Percentiles rank a stretch among this genome's conserved stretches.
phyloP scores from a whole-genome alignment of 2,797 vertebrate species.

The Oreonectes daqikongensis region DNA sequence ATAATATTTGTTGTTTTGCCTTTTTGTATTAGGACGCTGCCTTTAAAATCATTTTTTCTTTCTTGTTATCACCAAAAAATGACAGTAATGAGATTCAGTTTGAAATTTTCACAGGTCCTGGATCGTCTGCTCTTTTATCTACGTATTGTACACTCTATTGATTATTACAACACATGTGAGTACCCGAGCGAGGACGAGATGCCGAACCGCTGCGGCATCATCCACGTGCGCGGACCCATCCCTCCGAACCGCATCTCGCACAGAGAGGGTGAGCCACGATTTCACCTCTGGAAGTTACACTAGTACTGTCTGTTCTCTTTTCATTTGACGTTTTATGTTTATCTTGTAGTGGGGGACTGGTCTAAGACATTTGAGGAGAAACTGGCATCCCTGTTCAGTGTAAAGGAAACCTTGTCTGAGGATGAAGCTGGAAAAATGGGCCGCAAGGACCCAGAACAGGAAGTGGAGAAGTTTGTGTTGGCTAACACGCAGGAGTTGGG shows the following conservation, averaged over 20 bases:
- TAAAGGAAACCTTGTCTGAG: conserved; percentile 86
- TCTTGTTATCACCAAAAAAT: too few species aligned
- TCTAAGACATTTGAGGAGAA: conserved; percentile 91
- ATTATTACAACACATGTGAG: conserved; percentile 93
- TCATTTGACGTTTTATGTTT: neutral
- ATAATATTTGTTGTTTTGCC: too few species aligned
- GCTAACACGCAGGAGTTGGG: conserved; percentile 92
- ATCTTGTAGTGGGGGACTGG: conserved; percentile 84
- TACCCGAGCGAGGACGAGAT: conserved; percentile 96
- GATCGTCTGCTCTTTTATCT: conserved; percentile 89
- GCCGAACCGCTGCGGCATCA: conserved; percentile 94
- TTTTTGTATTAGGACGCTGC: too few species aligned
- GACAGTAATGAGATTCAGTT: neutral
- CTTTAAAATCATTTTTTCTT: too few species aligned
- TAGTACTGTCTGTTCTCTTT: neutral
- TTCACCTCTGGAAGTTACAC: neutral
- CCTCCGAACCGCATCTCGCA: conserved; percentile 90
- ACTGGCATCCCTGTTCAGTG: conserved; percentile 81
- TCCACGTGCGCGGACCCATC: conserved; percentile 90
- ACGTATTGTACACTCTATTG: conserved; percentile 90
- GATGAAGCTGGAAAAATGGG: conserved; percentile 91
- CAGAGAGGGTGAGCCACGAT: conserved; percentile 78
- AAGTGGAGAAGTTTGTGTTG: conserved; percentile 91
- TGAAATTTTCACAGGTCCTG: conserved; percentile 78
- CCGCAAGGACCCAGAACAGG: conserved; percentile 88